A percentile compares a stretch with the other conserved stretches of the same genome.
Evolutionary conservation across 2,888 invertebrate species (phyloP).

Genomic region (Rhagophthalmus giganteus): DNA sequence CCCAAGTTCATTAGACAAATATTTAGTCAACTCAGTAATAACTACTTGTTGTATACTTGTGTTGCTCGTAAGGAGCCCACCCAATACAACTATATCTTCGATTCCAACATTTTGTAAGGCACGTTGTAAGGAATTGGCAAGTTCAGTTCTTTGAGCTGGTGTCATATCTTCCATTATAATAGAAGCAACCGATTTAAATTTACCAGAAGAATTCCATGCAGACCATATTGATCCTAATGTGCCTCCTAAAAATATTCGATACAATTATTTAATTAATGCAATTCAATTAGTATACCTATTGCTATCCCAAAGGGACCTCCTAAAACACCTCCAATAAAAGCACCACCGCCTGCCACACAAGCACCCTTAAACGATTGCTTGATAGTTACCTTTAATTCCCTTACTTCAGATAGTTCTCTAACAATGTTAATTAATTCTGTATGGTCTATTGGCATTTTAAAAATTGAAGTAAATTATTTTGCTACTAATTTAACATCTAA

Average conservation of each 20-base stretch:
- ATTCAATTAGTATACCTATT: conserved; percentile 41
- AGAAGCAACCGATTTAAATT: conserved; percentile 48
- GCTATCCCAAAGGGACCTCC: conserved; percentile 52
- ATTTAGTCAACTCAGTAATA: conserved; percentile 37
- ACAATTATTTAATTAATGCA: conserved; percentile 8
- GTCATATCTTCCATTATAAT: conserved; percentile 46
- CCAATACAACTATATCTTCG: conserved; percentile 39
- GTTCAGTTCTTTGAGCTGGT: conserved; percentile 39
- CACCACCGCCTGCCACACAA: conserved; percentile 44
- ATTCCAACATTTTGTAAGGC: conserved; percentile 38
- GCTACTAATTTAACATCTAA: no score
- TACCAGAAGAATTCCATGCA: conserved; percentile 39
- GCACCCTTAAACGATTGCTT: conserved; percentile 49
- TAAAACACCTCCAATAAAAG: conserved; percentile 48
- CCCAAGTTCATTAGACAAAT: conserved; percentile 43
- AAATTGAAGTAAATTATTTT: no score
- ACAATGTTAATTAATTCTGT: conserved; percentile 45
- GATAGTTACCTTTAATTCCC: conserved; percentile 47
- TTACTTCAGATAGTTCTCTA: conserved; percentile 44
- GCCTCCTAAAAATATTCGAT: conserved; percentile 42
- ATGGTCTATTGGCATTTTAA: conserved; percentile 40
- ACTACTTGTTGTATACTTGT: conserved; percentile 34
- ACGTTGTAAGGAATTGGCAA: conserved; percentile 36
- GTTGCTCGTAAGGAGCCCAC: conserved; percentile 38
- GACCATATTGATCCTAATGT: conserved; percentile 44